phyloP scores from a whole-genome alignment of 2,888 invertebrate species.

The Odontomyia ornata region DNA sequence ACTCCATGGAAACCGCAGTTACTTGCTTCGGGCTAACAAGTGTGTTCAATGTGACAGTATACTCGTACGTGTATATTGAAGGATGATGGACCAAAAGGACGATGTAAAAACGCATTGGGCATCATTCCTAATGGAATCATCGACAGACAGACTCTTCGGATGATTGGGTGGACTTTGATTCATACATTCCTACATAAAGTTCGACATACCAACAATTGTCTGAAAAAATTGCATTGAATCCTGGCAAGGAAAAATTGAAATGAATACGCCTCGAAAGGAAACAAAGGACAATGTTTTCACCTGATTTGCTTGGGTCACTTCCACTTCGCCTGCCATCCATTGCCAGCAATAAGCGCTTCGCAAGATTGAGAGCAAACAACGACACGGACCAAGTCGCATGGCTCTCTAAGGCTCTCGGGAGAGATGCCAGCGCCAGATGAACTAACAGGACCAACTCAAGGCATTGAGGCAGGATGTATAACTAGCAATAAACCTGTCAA shows the following conservation, averaged over 20 bases:
- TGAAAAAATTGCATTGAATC: not conserved
- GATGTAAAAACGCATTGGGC: not conserved
- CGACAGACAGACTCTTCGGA: not conserved
- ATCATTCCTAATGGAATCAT: conserved; percentile 16
- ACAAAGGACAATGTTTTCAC: conserved; percentile 11
- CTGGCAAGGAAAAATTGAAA: not conserved
- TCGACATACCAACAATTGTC: conserved; percentile 1
- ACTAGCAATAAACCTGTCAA: conserved; percentile 41
- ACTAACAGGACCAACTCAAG: not conserved
- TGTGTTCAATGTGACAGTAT: conserved; percentile 11
- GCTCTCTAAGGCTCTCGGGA: not conserved
- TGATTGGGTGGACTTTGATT: not conserved
- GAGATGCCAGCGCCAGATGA: conserved; percentile 31
- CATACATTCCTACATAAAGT: not conserved
- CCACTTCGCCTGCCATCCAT: not conserved
- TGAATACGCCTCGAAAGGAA: not conserved
- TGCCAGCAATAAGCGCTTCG: not conserved
- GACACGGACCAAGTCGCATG: not conserved
- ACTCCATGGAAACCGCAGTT: conserved; percentile 37
- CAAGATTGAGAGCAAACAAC: not conserved
- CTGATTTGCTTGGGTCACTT: conserved; percentile 12
- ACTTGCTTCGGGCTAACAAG: conserved; percentile 31
- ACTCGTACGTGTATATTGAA: too few species aligned
- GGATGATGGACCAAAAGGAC: not conserved
- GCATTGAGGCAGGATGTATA: conserved; percentile 16